phyloP scores from a whole-genome alignment of 2,113 vertebrate genomes.

The Muntiacus muntjak region DNA sequence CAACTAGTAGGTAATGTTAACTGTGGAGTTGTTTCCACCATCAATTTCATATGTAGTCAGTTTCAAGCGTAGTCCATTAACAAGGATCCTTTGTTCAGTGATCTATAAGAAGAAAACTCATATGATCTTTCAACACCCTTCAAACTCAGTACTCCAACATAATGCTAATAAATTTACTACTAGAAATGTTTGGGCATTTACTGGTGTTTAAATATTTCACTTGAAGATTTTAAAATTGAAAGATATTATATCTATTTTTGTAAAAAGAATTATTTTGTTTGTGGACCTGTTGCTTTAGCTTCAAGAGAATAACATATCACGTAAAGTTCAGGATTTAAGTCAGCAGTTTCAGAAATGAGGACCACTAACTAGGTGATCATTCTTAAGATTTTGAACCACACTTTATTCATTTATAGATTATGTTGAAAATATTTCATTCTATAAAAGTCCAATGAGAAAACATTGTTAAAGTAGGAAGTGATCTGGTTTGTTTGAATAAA shows the following conservation, averaged over 20 bases:
- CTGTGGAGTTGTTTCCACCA: background rate
- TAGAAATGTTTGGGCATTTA: background rate
- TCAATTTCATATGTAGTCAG: background rate
- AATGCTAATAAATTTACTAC: background rate
- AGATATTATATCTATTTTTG: background rate
- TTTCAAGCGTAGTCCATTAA: background rate
- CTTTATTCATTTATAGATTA: background rate
- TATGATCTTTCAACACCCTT: background rate
- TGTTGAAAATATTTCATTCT: background rate
- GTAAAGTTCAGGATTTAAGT: background rate
- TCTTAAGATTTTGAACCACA: background rate
- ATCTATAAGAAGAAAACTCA: background rate
- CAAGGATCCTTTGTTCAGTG: background rate
- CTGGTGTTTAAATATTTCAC: background rate
- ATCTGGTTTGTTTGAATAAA: background rate
- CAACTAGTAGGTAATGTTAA: background rate
- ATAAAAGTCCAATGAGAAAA: background rate
- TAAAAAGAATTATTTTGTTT: background rate
- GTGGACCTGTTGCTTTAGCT: background rate
- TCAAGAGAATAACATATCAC: background rate
- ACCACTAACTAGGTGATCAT: background rate
- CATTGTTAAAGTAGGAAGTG: background rate
- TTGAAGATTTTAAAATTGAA: background rate
- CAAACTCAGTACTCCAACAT: background rate
- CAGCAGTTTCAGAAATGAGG: background rate